Conservation (phyloP, 2,888 invertebrate genomes). For the Dolichopus griseipennis region DNA sequence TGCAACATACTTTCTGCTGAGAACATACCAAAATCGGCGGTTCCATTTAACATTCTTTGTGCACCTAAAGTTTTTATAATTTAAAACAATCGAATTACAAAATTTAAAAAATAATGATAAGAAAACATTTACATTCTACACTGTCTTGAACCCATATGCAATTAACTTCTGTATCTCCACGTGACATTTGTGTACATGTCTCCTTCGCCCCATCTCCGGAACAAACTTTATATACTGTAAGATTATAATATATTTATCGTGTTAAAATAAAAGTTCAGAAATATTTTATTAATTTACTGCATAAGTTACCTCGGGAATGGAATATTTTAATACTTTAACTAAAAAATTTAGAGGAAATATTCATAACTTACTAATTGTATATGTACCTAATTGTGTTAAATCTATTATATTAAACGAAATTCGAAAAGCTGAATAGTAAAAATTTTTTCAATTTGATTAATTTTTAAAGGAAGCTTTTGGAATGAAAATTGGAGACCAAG, state of each 20-base stretch:
- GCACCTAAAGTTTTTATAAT: conserved; percentile 30
- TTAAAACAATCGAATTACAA: not conserved
- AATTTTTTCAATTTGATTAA: too few species aligned
- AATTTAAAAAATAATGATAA: not conserved
- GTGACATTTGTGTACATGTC: conserved; percentile 23
- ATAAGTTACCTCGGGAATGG: too few species aligned
- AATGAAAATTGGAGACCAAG: too few species aligned
- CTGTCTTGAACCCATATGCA: conserved; percentile 38
- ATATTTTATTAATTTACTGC: too few species aligned
- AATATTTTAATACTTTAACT: too few species aligned
- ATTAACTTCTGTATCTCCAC: conserved; percentile 22
- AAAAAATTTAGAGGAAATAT: too few species aligned
- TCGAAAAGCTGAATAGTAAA: too few species aligned
- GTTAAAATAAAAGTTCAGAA: too few species aligned
- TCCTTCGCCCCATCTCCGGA: conserved; percentile 17
- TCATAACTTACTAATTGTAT: too few species aligned
- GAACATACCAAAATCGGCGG: conserved; percentile 53
- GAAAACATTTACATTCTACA: conserved; percentile 46
- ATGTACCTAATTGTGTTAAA: too few species aligned
- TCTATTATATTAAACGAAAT: too few species aligned
- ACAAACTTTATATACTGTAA: conserved; percentile 21
- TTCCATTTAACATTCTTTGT: conserved; percentile 45
- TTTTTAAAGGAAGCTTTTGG: too few species aligned
- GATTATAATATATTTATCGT: not conserved
- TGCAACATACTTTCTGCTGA: conserved; percentile 54